Conservation (phyloP, 2,797 vertebrate genomes). For the Hyperoplus immaculatus region DNA sequence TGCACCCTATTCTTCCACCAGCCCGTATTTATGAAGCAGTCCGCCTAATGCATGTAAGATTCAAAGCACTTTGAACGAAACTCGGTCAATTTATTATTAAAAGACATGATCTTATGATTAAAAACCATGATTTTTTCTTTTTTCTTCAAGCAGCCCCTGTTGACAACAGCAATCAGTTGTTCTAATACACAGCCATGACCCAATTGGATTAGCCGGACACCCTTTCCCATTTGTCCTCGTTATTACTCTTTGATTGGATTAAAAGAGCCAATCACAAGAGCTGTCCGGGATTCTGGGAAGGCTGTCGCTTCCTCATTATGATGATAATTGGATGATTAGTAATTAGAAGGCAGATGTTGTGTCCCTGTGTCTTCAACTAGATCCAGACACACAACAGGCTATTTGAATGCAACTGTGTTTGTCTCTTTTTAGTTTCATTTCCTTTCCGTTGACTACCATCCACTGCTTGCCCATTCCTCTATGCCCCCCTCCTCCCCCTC, state of each 20-base stretch:
- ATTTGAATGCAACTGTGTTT: not conserved
- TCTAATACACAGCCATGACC: slow-evolving; percentile 45
- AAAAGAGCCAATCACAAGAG: slow-evolving; percentile 66
- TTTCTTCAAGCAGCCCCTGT: slow-evolving; percentile 14
- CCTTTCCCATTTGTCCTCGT: slow-evolving; percentile 69
- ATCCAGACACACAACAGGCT: too few relatives aligned
- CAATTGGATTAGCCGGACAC: slow-evolving; percentile 71
- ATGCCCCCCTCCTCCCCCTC: slow-evolving; percentile 18
- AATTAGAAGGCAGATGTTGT: slow-evolving; percentile 83
- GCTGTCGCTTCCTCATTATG: slow-evolving; percentile 80
- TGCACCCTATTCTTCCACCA: not conserved
- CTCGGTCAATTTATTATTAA: slow-evolving; percentile 15
- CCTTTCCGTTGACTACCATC: slow-evolving; percentile 32
- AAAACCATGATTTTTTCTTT: slow-evolving; percentile 17
- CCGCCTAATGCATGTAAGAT: not conserved
- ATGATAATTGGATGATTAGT: slow-evolving; percentile 84
- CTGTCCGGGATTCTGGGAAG: slow-evolving; percentile 67
- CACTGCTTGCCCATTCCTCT: slow-evolving; percentile 10
- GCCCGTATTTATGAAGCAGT: not conserved
- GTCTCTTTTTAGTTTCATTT: slow-evolving; percentile 36
- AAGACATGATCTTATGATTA: slow-evolving; percentile 20
- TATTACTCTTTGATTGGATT: slow-evolving; percentile 71
- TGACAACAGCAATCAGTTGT: slow-evolving; percentile 45
- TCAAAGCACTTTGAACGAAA: slow-evolving; percentile 1
- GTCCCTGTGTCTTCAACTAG: slow-evolving; percentile 25